Evolutionary conservation across 1,140 invertebrate species (phyloP).

Genomic region (Meloidogyne hapla): DNA sequence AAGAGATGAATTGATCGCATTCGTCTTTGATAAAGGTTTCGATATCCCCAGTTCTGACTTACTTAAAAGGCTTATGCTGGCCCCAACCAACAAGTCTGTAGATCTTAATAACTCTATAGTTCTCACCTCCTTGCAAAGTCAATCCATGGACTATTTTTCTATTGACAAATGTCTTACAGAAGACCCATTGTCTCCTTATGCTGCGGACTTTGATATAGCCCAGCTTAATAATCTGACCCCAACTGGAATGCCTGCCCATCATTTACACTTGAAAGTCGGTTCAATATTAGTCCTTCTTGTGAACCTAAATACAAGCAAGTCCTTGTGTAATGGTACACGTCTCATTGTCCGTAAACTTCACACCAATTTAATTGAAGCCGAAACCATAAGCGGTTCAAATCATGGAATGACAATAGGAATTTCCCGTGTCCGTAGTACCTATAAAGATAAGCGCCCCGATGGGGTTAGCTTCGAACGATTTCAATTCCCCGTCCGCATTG

Average conservation of each 20-base stretch:
- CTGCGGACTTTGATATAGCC: conserved; percentile 3
- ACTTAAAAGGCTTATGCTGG: not conserved
- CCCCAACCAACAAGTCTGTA: not conserved
- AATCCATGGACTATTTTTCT: conserved; percentile 4
- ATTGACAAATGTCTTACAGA: not conserved
- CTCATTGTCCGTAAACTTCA: conserved; percentile 14
- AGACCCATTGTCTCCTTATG: not conserved
- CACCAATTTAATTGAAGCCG: not conserved
- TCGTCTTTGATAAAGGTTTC: not conserved
- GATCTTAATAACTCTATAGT: not conserved
- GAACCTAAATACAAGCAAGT: conserved; percentile 3
- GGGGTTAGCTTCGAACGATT: conserved; percentile 2
- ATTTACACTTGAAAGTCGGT: conserved; percentile 23
- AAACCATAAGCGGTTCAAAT: not conserved
- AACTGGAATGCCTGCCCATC: conserved; percentile 6
- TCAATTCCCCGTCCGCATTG: conserved; percentile 1
- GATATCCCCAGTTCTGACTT: not conserved
- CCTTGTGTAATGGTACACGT: conserved; percentile 22
- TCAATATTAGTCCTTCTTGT: conserved; percentile 7
- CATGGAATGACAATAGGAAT: not conserved
- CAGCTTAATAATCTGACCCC: not conserved
- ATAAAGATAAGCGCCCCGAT: not conserved
- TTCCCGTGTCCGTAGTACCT: not conserved
- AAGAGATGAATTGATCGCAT: not conserved
- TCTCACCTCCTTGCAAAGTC: not conserved